Conservation (phyloP, 2,797 vertebrate genomes). For the Poeciliopsis paucimaculata region DNA sequence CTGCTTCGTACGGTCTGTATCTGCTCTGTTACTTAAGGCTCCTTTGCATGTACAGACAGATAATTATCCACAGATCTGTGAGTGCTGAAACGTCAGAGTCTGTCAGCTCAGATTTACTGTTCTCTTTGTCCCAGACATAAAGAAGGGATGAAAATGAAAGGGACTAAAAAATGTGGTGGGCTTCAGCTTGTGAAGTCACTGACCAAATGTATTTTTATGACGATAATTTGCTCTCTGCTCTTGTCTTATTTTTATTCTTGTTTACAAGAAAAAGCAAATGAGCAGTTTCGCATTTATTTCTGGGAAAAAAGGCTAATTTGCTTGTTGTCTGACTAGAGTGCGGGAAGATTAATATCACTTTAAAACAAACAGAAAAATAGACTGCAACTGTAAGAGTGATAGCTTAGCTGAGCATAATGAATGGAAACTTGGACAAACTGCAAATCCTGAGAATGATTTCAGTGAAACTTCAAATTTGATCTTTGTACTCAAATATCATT, state of each 20-base stretch:
- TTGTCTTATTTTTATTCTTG: slow-evolving; percentile 5
- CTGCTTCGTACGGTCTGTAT: slow-evolving; percentile 20
- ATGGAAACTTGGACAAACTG: not conserved
- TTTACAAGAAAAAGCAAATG: not conserved
- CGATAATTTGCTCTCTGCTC: not conserved
- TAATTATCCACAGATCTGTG: slow-evolving; percentile 57
- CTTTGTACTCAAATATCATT: not conserved
- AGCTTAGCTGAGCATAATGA: slow-evolving; percentile 1
- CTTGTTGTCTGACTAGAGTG: not conserved
- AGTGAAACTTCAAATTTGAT: not conserved
- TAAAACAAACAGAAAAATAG: not conserved
- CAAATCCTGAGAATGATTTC: not conserved
- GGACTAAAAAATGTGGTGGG: slow-evolving; percentile 22
- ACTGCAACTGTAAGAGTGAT: not conserved
- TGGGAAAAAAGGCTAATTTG: not conserved
- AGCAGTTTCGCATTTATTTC: not conserved
- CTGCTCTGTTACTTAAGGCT: slow-evolving; percentile 28
- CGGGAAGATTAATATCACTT: slow-evolving; percentile 6
- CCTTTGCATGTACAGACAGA: slow-evolving; percentile 45
- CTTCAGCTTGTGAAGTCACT: not conserved
- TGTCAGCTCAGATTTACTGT: slow-evolving; percentile 49
- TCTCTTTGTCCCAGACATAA: slow-evolving; percentile 32
- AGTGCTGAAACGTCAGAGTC: slow-evolving; percentile 41
- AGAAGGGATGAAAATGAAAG: slow-evolving; percentile 27
- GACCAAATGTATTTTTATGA: slow-evolving; percentile 5